phyloP scores from a whole-genome alignment of 2,888 invertebrate species.

The Amaurobius ferox region DNA sequence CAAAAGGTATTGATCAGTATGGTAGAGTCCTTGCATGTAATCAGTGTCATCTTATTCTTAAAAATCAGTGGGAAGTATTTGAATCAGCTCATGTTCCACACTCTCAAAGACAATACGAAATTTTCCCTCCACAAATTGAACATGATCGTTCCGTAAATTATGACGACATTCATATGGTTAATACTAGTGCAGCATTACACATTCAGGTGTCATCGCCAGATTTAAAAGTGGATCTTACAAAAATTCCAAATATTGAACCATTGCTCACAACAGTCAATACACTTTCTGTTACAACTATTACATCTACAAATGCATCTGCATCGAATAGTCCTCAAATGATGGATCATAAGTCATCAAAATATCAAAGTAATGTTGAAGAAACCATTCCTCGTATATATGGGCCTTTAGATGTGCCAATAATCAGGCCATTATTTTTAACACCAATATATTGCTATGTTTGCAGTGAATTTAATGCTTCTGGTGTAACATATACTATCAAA shows the following conservation, averaged over 20 bases:
- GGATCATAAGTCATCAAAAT: conserved; percentile 38
- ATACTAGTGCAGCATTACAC: conserved; percentile 67
- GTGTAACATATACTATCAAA: conserved; percentile 56
- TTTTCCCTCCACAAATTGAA: conserved; percentile 29
- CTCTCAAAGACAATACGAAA: conserved; percentile 81
- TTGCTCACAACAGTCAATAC: conserved; percentile 73
- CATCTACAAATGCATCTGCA: conserved; percentile 32
- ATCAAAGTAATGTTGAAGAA: conserved; percentile 20
- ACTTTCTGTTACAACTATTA: conserved; percentile 49
- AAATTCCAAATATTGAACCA: conserved; percentile 69
- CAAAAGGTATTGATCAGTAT: conserved; percentile 79
- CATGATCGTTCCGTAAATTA: conserved; percentile 9
- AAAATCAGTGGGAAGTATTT: conserved; percentile 91
- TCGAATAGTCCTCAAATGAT: conserved; percentile 35
- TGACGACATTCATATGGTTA: conserved; percentile 7
- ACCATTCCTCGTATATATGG: conserved; percentile 50
- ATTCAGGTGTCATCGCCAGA: conserved; percentile 72
- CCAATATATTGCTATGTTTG: conserved; percentile 85
- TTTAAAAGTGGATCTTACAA: conserved; percentile 55
- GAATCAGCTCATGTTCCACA: conserved; percentile 89
- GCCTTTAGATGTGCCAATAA: conserved; percentile 55
- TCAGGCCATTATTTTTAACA: conserved; percentile 40
- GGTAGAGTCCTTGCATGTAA: conserved; percentile 89
- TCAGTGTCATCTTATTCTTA: conserved; percentile 88
- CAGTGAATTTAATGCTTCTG: conserved; percentile 79